phyloP scores from a whole-genome alignment of 2,888 invertebrate species.

The Tetrapedia diversipes region DNA sequence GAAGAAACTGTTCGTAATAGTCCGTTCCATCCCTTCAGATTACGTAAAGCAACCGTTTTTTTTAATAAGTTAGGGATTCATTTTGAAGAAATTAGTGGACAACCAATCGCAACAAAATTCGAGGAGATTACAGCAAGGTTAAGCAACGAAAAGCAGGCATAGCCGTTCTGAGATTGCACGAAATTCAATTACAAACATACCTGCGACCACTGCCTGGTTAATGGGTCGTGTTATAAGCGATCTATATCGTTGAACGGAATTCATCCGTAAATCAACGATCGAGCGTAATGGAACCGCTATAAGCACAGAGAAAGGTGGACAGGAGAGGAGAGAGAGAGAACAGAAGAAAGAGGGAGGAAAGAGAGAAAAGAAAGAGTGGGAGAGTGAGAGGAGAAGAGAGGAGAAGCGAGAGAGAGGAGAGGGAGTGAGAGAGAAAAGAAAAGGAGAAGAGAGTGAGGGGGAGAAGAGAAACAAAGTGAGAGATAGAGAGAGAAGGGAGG shows the following conservation, averaged over 20 bases:
- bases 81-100: too few species aligned
- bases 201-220: background rate
- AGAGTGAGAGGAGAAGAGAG: too few species aligned
- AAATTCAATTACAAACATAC: conserved; percentile 11
- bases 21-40: too few species aligned
- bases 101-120: too few species aligned
- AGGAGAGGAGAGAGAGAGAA: background rate
- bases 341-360: background rate
- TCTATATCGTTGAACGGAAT: conserved; percentile 5
- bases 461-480: background rate
- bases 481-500: background rate
- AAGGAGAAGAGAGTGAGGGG: too few species aligned
- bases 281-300: conserved; percentile 16
- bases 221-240: conserved; percentile 18
- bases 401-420: background rate
- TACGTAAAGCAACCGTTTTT: too few species aligned
- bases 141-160: background rate
- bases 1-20: too few species aligned
- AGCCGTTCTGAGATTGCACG: background rate
- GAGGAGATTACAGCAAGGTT: too few species aligned
- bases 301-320: background rate
- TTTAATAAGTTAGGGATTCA: too few species aligned
- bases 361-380: background rate
- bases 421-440: background rate
- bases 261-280: conserved; percentile 2